Base-by-base conservation (phyloP, 2,797 vertebrate species). In the Podarcis siculus region DNA sequence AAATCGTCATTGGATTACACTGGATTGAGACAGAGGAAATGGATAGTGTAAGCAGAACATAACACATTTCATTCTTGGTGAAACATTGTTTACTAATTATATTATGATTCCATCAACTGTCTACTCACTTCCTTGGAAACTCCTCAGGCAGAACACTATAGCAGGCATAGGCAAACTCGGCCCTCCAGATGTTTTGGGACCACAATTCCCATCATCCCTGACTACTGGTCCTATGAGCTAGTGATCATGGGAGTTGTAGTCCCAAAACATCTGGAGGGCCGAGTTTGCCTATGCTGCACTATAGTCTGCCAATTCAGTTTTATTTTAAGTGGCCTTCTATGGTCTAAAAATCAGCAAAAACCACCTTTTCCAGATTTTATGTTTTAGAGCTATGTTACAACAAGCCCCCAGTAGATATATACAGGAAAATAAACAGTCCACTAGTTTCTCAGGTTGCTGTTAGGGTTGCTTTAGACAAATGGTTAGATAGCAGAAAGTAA, bases 1-100 rank as follows among this genome's bases (percentile, higher is more conserved):
- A 15, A 79, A 89, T 94, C 95, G 83, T 58, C 92, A 91, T 91
- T 88, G 49, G 81, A 77, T 84, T 92, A 93, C 82, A 76, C 93
- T 92, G 83, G 87, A 85, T 15, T 83, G 25, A 92, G 92, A 55
- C 49, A 15, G 49, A 67, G 64, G 30, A 92, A 87, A n/a, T 88
- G 30, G 94, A 83, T 85, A 90, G 49, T 90, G 23, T 55, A 49
- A 93, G 55, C 69, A 19, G 42, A n/a, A 58, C 32, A 90, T 90
- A 94, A 93, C 23, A 66, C 61, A 49, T 79, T 55, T 79, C 7
- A 69, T 79, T 79, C 19, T 19, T 82, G 3, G 66, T 79, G 25
- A 79, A 86, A 86, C 25, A 82, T 45, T 61, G n/a, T 42, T 82
- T 82, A 32, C 39, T 82, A 82, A 71, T 39, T 73, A 73, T 35